Base-by-base conservation (phyloP, 1,140 invertebrate genomes). In the Argopecten irradians region DNA sequence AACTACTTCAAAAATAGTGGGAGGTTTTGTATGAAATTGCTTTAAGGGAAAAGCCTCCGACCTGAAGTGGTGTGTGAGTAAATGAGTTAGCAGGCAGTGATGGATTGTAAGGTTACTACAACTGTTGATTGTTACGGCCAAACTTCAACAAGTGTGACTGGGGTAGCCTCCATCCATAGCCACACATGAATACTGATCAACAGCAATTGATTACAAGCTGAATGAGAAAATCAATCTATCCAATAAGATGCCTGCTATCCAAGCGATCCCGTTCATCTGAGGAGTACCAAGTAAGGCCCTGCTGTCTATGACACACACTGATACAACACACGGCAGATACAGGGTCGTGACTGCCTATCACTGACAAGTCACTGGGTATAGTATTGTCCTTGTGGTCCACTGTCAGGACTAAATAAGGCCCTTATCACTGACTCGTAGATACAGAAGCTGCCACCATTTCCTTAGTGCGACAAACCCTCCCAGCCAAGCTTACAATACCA, bases 211-310 rank as follows among this genome's bases (percentile, higher is more conserved):
- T 71, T 71, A 22, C 55, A 71, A 28, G 55, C 55, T 71, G 55
- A 71, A 71, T 71, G 55, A 71, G 55, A 71, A 71, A 71, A 71
- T 71, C 55, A 71, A 71, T 71, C 55, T 71, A 71, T 71, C 55
- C 55, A 71, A 71, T 71, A 71, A 71, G 55, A 71, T 3, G 16
- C 22, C 55, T 71, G 55, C 55, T 71, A 71, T 71, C 55, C 55
- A 71, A 71, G 55, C n/a, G n/a, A 71, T 28, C 55, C 22, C 16
- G 22, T 8, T n/a, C 55, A 5, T 71, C n/a, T 13, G 2, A 71
- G 22, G 5, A 8, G 16, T 28, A 71, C 55, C 28, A 22, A 28
- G 55, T 71, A 28, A 22, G n/a, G 55, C 8, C 28, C 28, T 22
- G 1, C n/a, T 11, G 55, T 71, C 55, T 71, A 71, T 28, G 22